Evolutionary conservation across 2,888 invertebrate species (phyloP).

Genomic region (Operophtera brumata): DNA sequence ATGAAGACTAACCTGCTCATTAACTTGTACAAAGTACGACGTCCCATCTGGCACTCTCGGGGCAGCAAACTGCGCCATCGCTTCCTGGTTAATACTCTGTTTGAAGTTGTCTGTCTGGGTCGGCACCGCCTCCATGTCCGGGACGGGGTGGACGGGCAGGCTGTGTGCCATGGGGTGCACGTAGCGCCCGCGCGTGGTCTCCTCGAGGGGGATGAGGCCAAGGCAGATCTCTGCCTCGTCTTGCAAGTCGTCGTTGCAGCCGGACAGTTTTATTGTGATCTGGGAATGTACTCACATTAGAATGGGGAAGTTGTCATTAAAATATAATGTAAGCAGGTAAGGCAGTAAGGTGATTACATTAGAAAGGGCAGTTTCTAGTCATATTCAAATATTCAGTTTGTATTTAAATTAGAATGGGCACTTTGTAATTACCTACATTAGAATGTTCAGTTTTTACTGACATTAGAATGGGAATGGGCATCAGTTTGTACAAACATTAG

Average conservation of each 20-base stretch:
- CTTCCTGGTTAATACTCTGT: neutral
- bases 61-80: neutral
- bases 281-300: slow-evolving; percentile 28
- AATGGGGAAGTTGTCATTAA: no score
- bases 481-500: no score
- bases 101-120: neutral
- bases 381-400: no score
- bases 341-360: no score
- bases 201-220: slow-evolving; percentile 52
- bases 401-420: no score
- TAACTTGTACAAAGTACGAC: slow-evolving; percentile 2
- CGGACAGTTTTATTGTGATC: slow-evolving; percentile 56
- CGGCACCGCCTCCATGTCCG: slow-evolving; percentile 15
- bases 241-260: slow-evolving; percentile 54
- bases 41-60: slow-evolving; percentile 1
- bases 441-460: no score
- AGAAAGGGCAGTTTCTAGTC: no score
- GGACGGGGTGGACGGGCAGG: slow-evolving; percentile 50
- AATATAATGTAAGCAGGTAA: no score
- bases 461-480: no score
- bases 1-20: neutral
- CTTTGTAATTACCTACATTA: no score
- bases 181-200: slow-evolving; percentile 36
- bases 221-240: slow-evolving; percentile 57
- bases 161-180: slow-evolving; percentile 49